phyloP scores from a whole-genome alignment of 2,113 vertebrate genomes.

The Chascanopsetta lugubris region DNA sequence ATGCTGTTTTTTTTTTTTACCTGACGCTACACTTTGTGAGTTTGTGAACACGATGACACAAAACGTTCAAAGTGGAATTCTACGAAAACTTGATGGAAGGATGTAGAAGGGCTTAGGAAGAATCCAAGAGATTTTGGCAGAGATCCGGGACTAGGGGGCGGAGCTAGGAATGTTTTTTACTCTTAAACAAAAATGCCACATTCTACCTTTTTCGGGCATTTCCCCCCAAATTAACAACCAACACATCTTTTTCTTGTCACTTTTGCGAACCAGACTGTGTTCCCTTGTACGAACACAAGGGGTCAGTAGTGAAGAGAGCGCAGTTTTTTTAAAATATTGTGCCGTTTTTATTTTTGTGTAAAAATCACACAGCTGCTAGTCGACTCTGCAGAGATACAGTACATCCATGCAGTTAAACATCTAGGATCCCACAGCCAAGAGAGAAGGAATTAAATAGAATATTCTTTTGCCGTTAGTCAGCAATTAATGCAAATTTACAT shows the following conservation, averaged over 20 bases:
- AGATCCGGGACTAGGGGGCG: no score
- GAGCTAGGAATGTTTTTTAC: no score
- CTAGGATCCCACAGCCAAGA: slow-evolving; percentile 92
- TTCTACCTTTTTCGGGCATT: no score
- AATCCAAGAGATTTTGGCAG: no score
- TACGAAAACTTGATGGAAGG: no score
- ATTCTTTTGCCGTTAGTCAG: slow-evolving; percentile 91
- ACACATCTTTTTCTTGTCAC: no score
- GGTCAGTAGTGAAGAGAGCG: neutral
- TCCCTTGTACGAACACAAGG: neutral
- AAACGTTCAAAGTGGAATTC: no score
- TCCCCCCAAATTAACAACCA: no score
- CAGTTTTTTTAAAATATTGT: slow-evolving; percentile 87
- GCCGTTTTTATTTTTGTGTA: slow-evolving; percentile 94
- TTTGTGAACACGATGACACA: no score
- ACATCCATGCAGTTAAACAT: slow-evolving; percentile 93
- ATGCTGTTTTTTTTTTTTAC: neutral
- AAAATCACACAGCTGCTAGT: slow-evolving; percentile 97
- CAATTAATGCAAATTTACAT: slow-evolving; percentile 95
- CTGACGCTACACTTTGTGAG: no score
- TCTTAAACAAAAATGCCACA: no score
- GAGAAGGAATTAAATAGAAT: slow-evolving; percentile 94
- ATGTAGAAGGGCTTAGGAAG: no score
- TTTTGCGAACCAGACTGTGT: neutral
- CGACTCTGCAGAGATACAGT: slow-evolving; percentile 90